phyloP scores from a whole-genome alignment of 2,797 vertebrate species.

The Brotula barbata region DNA sequence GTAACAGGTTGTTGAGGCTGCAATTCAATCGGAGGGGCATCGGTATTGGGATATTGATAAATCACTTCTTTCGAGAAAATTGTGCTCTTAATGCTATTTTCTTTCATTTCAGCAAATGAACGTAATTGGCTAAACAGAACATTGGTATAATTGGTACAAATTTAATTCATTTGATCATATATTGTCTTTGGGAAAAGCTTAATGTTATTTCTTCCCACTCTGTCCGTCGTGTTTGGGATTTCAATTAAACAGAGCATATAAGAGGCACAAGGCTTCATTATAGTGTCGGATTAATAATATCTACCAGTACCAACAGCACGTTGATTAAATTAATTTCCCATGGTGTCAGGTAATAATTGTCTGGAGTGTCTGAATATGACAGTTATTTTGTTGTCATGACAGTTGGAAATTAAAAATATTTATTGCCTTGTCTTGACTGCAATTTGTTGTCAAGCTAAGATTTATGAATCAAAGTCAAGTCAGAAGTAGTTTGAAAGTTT shows the following conservation, averaged over 20 bases:
- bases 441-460: too few species aligned
- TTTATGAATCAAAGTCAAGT: too few species aligned
- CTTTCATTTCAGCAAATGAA: constrained; percentile 17
- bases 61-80: constrained; percentile 34
- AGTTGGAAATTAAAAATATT: constrained; percentile 2
- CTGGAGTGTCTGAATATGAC: background rate
- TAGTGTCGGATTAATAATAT: constrained; percentile 3
- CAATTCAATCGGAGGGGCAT: constrained; percentile 64
- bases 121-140: constrained; percentile 21
- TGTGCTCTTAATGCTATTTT: constrained; percentile 29
- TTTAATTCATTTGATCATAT: constrained; percentile 10
- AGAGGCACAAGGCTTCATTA: background rate
- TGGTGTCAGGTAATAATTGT: background rate
- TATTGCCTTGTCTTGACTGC: too few species aligned
- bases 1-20: constrained; percentile 59
- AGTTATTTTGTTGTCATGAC: background rate
- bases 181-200: constrained; percentile 7
- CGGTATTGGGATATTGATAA: constrained; percentile 53
- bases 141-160: constrained; percentile 29
- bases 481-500: too few species aligned
- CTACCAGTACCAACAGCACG: background rate
- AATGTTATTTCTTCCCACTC: background rate
- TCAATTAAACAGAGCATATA: too few species aligned
- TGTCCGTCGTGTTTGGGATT: background rate
- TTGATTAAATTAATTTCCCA: background rate